phyloP scores from a whole-genome alignment of 1,140 invertebrate genomes.

The Amyelois transitella region DNA sequence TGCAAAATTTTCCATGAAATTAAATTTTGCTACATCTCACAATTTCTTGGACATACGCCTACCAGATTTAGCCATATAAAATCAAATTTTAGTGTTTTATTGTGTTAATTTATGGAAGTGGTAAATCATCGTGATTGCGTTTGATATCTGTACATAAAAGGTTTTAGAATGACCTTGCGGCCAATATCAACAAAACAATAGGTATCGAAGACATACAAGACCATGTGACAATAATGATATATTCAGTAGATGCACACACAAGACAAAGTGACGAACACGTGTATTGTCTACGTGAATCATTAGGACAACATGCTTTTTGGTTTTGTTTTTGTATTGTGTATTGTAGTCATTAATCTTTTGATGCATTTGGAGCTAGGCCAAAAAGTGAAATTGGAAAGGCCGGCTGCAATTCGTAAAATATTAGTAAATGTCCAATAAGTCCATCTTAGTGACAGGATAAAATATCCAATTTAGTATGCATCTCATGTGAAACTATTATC shows the following conservation, averaged over 20 bases:
- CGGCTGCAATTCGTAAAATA: neutral
- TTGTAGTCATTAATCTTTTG: slow-evolving; percentile 40
- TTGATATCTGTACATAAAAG: neutral
- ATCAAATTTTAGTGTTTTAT: too few relatives aligned
- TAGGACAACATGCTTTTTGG: slow-evolving; percentile 56
- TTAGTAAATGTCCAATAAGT: neutral
- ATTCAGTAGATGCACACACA: slow-evolving; percentile 46
- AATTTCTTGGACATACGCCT: too few relatives aligned
- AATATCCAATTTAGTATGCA: neutral
- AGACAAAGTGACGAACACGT: slow-evolving; percentile 58
- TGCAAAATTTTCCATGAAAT: too few relatives aligned
- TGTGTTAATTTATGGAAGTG: neutral
- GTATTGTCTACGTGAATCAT: slow-evolving; percentile 72
- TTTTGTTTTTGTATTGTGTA: slow-evolving; percentile 67
- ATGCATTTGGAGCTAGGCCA: slow-evolving; percentile 44
- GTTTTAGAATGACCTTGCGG: slow-evolving; percentile 28
- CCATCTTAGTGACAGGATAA: neutral
- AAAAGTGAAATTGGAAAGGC: slow-evolving; percentile 28
- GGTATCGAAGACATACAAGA: slow-evolving; percentile 26
- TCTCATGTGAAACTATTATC: neutral
- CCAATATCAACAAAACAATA: slow-evolving; percentile 38
- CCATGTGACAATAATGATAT: slow-evolving; percentile 17
- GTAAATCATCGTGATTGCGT: slow-evolving; percentile 1
- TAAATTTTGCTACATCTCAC: too few relatives aligned
- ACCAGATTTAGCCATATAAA: too few relatives aligned